Evolutionary conservation across 2,888 invertebrate genomes (phyloP).

Genomic region (Drosophila colorata): DNA sequence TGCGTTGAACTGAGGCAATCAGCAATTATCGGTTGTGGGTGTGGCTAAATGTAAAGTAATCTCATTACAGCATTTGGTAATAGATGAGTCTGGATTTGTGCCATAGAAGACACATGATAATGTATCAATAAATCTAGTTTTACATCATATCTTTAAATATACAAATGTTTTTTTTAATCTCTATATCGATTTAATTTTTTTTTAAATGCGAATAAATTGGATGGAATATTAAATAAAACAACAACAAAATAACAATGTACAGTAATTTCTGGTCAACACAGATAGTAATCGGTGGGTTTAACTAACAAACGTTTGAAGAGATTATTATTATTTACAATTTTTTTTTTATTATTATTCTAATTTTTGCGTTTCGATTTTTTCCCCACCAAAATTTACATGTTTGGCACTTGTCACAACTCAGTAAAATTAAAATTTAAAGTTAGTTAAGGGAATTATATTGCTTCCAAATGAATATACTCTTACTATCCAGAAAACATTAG

Average conservation of each 20-base stretch:
- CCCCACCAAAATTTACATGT: too few relatives aligned
- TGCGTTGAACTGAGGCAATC: conserved; percentile 12
- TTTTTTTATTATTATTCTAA: neutral
- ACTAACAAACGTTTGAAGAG: neutral
- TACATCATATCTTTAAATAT: conserved; percentile 1
- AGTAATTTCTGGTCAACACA: neutral
- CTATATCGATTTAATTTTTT: neutral
- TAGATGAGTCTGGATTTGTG: conserved; percentile 64
- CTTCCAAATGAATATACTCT: too few relatives aligned
- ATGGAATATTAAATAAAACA: neutral
- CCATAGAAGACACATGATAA: conserved; percentile 56
- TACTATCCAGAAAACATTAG: too few relatives aligned
- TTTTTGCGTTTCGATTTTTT: too few relatives aligned
- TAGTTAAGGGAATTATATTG: too few relatives aligned
- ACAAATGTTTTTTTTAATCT: neutral
- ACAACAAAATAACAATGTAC: neutral
- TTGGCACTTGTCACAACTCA: too few relatives aligned
- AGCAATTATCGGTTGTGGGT: conserved; percentile 1
- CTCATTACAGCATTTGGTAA: conserved; percentile 14
- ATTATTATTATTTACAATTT: neutral
- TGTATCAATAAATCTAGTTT: conserved; percentile 39
- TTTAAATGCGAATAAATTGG: neutral
- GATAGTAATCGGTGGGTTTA: neutral
- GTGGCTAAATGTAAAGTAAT: conserved; percentile 12
- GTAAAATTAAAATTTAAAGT: too few relatives aligned